Evolutionary conservation across 2,113 vertebrate species (phyloP).

Genomic region (Caranx ignobilis): DNA sequence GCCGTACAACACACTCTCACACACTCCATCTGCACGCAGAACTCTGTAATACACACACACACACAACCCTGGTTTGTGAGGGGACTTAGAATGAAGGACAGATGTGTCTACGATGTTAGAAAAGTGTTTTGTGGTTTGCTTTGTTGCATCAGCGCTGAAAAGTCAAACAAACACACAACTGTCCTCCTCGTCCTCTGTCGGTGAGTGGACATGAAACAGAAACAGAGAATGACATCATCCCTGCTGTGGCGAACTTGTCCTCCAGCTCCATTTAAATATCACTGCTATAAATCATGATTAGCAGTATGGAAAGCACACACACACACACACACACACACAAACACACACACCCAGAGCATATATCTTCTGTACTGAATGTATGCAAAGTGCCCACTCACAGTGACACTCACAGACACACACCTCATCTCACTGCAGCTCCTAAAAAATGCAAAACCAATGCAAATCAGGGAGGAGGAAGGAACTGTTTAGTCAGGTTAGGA

Average conservation of each 20-base stretch:
- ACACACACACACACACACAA: not conserved
- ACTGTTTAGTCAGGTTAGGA: slow-evolving; percentile 1
- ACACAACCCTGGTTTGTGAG: not conserved
- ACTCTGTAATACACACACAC: slow-evolving; percentile 77
- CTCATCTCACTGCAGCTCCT: not conserved
- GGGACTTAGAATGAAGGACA: not conserved
- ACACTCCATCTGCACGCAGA: slow-evolving; percentile 88
- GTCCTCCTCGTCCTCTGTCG: not conserved
- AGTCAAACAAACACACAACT: too few species aligned
- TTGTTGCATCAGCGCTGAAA: too few species aligned
- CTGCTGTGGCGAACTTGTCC: slow-evolving; percentile 11
- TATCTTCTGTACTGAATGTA: not conserved
- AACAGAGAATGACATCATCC: slow-evolving; percentile 40
- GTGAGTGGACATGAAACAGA: not conserved
- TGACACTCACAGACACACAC: not conserved
- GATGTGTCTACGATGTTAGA: not conserved
- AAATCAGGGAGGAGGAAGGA: slow-evolving; percentile 19
- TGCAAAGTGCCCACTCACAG: slow-evolving; percentile 24
- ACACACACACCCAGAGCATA: not conserved
- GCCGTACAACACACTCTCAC: slow-evolving; percentile 92
- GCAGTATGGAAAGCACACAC: slow-evolving; percentile 56
- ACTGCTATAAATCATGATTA: slow-evolving; percentile 41
- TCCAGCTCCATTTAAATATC: slow-evolving; percentile 49
- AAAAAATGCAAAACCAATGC: slow-evolving; percentile 42
- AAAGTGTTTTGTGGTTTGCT: too few species aligned